Percentiles rank a stretch among this genome's conserved stretches.
Conservation (phyloP, 2,888 invertebrate genomes). For the Leucophenga maculata region DNA sequence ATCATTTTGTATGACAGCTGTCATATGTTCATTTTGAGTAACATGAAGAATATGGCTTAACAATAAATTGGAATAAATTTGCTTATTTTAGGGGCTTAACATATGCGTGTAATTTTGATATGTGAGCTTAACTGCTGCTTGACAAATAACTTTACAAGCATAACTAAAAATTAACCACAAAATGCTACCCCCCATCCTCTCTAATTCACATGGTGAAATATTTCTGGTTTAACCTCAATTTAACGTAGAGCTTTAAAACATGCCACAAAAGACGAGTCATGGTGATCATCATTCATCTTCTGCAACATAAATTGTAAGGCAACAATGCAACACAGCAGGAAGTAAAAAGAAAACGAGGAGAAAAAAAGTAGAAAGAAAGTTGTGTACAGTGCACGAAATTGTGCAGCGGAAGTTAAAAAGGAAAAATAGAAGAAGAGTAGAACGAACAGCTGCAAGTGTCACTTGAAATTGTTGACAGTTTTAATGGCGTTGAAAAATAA, state of each 20-base stretch:
- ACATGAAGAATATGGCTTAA: not conserved
- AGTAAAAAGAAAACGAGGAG: too few species aligned
- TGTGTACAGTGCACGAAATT: not conserved
- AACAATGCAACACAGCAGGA: not conserved
- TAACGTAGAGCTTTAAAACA: too few species aligned
- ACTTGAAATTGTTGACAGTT: constrained; percentile 49
- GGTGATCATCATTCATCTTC: constrained; percentile 21
- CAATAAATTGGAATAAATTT: constrained; percentile 1
- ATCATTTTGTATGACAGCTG: constrained; percentile 51
- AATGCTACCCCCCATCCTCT: too few species aligned
- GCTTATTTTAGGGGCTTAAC: not conserved
- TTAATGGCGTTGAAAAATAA: constrained; percentile 41
- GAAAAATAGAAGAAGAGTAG: constrained; percentile 8
- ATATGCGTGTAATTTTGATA: too few species aligned
- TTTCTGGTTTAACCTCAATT: not conserved
- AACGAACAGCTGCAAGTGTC: constrained; percentile 53
- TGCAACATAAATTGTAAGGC: constrained; percentile 22
- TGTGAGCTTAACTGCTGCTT: too few species aligned
- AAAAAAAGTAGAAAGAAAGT: not conserved
- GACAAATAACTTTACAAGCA: not conserved
- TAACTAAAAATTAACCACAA: too few species aligned
- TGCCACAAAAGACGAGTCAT: not conserved
- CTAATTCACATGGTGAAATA: not conserved
- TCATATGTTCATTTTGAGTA: constrained; percentile 30
- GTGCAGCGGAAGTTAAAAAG: not conserved